Percentiles rank a stretch among this genome's conserved stretches.
Conservation (phyloP, 2,113 vertebrate genomes). For the Pagrus major region DNA sequence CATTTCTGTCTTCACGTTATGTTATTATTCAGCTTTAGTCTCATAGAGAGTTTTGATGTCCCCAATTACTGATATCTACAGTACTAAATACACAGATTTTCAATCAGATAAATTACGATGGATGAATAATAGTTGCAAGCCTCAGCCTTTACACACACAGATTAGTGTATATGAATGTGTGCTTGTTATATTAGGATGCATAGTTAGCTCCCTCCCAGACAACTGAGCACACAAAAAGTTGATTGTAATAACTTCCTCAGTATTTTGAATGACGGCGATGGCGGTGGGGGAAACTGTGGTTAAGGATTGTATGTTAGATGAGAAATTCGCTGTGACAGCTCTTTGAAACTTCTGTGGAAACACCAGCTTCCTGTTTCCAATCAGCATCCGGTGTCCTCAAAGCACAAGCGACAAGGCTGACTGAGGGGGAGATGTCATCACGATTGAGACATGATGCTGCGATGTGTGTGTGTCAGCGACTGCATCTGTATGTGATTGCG, state of each 20-base stretch:
- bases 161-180: background rate
- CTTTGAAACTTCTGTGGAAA: slow-evolving; percentile 71
- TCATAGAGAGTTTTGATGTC: background rate
- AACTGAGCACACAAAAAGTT: slow-evolving; percentile 21
- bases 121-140: background rate
- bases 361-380: slow-evolving; percentile 76
- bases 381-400: slow-evolving; percentile 74
- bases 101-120: background rate
- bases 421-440: slow-evolving; percentile 47
- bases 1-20: background rate
- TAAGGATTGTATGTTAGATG: slow-evolving; percentile 33
- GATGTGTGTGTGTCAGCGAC: slow-evolving; percentile 32
- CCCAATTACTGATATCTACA: no score
- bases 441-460: slow-evolving; percentile 41
- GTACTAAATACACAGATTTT: no score
- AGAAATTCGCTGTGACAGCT: slow-evolving; percentile 71
- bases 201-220: background rate
- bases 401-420: slow-evolving; percentile 56
- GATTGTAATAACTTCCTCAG: slow-evolving; percentile 12
- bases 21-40: background rate
- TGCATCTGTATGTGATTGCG: slow-evolving; percentile 49
- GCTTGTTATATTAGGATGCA: no score
- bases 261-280: slow-evolving; percentile 36
- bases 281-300: slow-evolving; percentile 43
- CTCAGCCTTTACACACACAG: no score